Evolutionary conservation across 1,140 invertebrate genomes (phyloP).

Genomic region (Planococcus citri): DNA sequence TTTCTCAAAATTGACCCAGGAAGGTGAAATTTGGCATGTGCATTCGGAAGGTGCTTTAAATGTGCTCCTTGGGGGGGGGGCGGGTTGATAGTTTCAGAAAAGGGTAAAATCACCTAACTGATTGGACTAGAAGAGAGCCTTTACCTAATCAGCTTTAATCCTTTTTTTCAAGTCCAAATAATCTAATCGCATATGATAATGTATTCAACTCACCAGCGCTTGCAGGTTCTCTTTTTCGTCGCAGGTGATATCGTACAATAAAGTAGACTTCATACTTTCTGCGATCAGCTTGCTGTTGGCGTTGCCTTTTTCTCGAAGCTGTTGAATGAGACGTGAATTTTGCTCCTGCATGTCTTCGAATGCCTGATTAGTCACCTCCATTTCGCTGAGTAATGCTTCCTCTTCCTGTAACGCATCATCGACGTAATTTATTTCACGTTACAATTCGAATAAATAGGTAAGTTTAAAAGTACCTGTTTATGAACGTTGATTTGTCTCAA

Average conservation of each 20-base stretch:
- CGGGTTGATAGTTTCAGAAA: too few relatives aligned
- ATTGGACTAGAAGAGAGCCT: too few relatives aligned
- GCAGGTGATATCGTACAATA: slow-evolving; percentile 81
- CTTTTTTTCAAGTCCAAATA: too few relatives aligned
- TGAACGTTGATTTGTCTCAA: slow-evolving; percentile 71
- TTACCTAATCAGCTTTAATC: too few relatives aligned
- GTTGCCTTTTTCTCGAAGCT: slow-evolving; percentile 96
- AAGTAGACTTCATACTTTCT: slow-evolving; percentile 93
- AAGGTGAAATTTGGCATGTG: too few relatives aligned
- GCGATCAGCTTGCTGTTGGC: slow-evolving; percentile 99
- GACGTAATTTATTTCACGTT: neutral
- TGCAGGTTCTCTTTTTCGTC: slow-evolving; percentile 87
- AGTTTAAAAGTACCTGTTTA: slow-evolving; percentile 48
- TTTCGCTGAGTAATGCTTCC: slow-evolving; percentile 92
- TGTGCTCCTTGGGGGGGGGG: too few relatives aligned
- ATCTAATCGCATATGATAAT: too few relatives aligned
- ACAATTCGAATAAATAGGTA: neutral
- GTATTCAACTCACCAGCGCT: slow-evolving; percentile 56
- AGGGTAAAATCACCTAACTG: too few relatives aligned
- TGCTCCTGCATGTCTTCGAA: slow-evolving; percentile 99
- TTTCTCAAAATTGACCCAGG: too few relatives aligned
- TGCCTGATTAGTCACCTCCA: slow-evolving; percentile 98
- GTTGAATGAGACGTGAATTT: slow-evolving; percentile 89
- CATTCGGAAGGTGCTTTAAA: too few relatives aligned
- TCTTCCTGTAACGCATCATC: slow-evolving; percentile 57